phyloP scores from a whole-genome alignment of 1,140 invertebrate species.

The Notospermus geniculatus region DNA sequence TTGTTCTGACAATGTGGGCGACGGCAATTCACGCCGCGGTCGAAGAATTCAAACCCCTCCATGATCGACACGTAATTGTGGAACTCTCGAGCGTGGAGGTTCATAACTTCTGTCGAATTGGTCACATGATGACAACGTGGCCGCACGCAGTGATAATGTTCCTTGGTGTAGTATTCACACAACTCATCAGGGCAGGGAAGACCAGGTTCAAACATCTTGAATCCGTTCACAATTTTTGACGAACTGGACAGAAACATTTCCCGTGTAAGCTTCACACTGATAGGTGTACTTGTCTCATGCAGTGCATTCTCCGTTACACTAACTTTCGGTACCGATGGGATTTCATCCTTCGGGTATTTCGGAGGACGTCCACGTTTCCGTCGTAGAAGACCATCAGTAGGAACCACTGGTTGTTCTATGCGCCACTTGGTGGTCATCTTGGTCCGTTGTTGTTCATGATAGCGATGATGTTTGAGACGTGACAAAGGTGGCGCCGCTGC shows the following conservation, averaged over 20 bases:
- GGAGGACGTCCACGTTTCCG: conserved; percentile 51
- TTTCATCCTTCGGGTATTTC: conserved; percentile 45
- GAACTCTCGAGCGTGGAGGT: conserved; percentile 76
- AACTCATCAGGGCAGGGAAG: conserved; percentile 65
- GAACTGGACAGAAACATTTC: conserved; percentile 1
- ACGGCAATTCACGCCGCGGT: conserved; percentile 74
- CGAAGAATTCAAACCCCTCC: conserved; percentile 80
- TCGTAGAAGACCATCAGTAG: conserved; percentile 25
- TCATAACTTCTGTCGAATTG: conserved; percentile 66
- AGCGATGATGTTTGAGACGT: conserved; percentile 84
- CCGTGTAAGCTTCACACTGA: conserved; percentile 3
- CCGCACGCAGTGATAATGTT: conserved; percentile 74
- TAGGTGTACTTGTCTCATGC: conserved; percentile 25
- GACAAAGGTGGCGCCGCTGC: conserved; percentile 80
- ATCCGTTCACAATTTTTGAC: conserved; percentile 46
- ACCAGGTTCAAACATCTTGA: conserved; percentile 63
- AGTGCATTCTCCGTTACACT: conserved; percentile 46
- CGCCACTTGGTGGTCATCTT: conserved; percentile 22
- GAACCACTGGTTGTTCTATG: neutral
- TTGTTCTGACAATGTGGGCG: conserved; percentile 69
- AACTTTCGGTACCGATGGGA: conserved; percentile 49
- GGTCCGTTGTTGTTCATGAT: conserved; percentile 66
- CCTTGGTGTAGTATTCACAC: conserved; percentile 62
- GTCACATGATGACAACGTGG: conserved; percentile 73
- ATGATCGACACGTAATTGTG: conserved; percentile 78